These are phyloP conservation scores for Nephotettix cincticeps DNA, from an alignment of 1,140 invertebrate species.

Conservation along the genomic window DNA sequence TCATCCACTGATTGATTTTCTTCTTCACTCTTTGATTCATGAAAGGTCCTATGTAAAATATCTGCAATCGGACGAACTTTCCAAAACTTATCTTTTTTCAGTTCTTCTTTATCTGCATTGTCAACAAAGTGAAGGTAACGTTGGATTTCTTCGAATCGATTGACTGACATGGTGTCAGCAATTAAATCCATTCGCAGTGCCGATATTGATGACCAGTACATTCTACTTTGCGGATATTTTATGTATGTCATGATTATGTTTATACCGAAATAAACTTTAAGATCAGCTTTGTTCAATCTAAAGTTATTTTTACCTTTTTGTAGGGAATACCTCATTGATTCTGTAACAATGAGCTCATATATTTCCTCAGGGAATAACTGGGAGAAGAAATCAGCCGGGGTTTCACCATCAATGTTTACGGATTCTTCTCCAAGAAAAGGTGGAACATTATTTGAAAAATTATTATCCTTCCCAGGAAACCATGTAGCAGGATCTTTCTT, in stretches of 20 bases:
- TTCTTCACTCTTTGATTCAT: constrained; percentile 39
- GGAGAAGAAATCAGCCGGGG: constrained; percentile 25
- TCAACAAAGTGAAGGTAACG: constrained; percentile 42
- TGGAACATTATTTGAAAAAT: no score
- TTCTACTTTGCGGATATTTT: constrained; percentile 23
- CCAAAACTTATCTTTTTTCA: constrained; percentile 31
- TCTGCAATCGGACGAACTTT: constrained; percentile 40
- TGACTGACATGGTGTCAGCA: constrained; percentile 38
- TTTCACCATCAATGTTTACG: neutral
- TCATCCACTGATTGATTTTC: constrained; percentile 44
- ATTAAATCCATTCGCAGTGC: constrained; percentile 24
- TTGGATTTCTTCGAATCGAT: constrained; percentile 41
- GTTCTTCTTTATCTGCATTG: constrained; percentile 31
- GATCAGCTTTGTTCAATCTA: constrained; percentile 17
- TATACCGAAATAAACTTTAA: constrained; percentile 27
- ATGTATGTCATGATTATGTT: constrained; percentile 34
- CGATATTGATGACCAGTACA: constrained; percentile 30
- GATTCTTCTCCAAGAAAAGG: no score
- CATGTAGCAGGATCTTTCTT: no score
- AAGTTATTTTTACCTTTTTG: constrained; percentile 23
- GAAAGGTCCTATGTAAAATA: constrained; percentile 36
- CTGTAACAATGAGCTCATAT: neutral
- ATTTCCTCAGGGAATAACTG: constrained; percentile 20
- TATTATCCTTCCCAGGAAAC: no score
- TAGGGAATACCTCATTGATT: constrained; percentile 27